These are phyloP conservation scores for Mirounga angustirostris DNA, from an alignment of 2,113 vertebrate genomes.

Conservation along the genomic window DNA sequence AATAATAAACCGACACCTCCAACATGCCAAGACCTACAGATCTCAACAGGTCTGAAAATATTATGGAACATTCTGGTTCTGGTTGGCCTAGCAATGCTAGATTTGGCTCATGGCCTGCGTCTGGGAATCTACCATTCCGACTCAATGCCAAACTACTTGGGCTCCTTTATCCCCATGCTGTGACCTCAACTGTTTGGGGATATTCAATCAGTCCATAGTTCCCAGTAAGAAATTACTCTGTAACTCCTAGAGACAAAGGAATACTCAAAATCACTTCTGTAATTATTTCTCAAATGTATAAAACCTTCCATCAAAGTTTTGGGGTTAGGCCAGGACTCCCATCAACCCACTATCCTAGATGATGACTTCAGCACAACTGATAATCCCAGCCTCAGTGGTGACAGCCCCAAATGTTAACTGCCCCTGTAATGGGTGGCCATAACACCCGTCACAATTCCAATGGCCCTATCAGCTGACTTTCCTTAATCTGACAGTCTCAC, in stretches of 20 bases:
- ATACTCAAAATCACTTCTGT: background rate
- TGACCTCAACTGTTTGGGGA: background rate
- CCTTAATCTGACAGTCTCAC: background rate
- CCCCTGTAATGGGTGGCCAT: background rate
- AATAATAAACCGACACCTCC: background rate
- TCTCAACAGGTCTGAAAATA: background rate
- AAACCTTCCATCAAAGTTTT: background rate
- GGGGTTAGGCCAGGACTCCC: background rate
- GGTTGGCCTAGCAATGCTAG: background rate
- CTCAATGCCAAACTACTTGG: background rate
- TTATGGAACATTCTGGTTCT: background rate
- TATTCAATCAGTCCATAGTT: background rate
- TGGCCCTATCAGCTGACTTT: background rate
- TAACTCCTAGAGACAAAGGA: background rate
- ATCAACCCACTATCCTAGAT: background rate
- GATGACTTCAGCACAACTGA: background rate
- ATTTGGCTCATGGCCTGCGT: background rate
- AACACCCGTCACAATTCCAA: background rate
- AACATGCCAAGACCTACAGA: background rate
- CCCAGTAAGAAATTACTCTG: background rate
- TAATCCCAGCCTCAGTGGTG: background rate
- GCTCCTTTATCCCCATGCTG: background rate
- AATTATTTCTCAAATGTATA: slow-evolving; percentile 22
- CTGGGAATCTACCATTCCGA: background rate
- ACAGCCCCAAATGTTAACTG: background rate